A percentile compares a stretch with the other conserved stretches of the same genome.
phyloP scores from a whole-genome alignment of 2,888 invertebrate genomes.

The Agrochola lota region DNA sequence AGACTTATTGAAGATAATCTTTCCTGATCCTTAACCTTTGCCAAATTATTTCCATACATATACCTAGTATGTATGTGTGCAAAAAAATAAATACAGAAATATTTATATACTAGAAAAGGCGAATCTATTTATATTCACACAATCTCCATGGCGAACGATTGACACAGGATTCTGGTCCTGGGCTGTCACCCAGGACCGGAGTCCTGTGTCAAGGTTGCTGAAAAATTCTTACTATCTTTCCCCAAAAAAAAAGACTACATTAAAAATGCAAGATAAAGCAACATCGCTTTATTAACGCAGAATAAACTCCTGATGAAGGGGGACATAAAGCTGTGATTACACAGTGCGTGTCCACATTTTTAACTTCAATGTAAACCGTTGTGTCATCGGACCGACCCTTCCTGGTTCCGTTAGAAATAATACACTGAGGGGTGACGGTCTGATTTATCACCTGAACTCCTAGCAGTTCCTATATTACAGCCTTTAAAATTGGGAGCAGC shows the following conservation, averaged over 20 bases:
- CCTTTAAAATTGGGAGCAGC: neutral
- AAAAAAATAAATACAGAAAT: no score
- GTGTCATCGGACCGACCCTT: slow-evolving; percentile 50
- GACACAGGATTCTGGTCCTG: no score
- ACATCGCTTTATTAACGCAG: slow-evolving; percentile 25
- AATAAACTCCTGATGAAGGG: slow-evolving; percentile 34
- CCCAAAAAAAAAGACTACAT: neutral
- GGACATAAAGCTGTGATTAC: slow-evolving; percentile 34
- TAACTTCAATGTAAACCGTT: slow-evolving; percentile 56
- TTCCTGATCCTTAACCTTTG: no score
- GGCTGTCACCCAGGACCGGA: no score
- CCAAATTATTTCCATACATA: no score
- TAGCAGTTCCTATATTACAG: slow-evolving; percentile 8
- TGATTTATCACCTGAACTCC: slow-evolving; percentile 48
- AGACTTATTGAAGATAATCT: no score
- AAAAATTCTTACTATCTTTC: no score
- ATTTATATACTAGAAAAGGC: no score
- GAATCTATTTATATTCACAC: no score
- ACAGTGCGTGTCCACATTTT: slow-evolving; percentile 56
- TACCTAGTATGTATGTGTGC: no score
- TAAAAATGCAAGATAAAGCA: slow-evolving; percentile 13
- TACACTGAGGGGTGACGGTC: slow-evolving; percentile 15
- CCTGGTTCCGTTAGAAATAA: slow-evolving; percentile 53
- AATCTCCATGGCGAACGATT: no score
- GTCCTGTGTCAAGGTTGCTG: no score